These are phyloP conservation scores for Lepus townsendii DNA, from an alignment of 2,797 vertebrate species.

Conservation along the genomic window DNA sequence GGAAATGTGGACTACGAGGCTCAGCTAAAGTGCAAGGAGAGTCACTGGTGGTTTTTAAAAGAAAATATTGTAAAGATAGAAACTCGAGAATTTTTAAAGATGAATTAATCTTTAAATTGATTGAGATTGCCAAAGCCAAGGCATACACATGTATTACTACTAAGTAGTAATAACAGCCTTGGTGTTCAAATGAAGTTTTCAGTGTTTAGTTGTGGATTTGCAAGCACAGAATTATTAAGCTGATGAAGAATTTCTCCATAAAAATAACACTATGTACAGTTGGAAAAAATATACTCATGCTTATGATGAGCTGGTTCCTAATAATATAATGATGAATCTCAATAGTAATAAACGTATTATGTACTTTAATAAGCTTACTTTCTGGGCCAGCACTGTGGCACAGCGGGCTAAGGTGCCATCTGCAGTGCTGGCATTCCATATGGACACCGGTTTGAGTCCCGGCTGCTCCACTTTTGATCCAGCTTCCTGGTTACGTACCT, in stretches of 20 bases:
- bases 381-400: too few relatives aligned
- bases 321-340: conserved; percentile 31
- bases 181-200: conserved; percentile 35
- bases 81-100: conserved; percentile 50
- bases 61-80: neutral
- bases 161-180: conserved; percentile 38
- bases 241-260: conserved; percentile 59
- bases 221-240: conserved; percentile 41
- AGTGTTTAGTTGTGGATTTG: conserved; percentile 29
- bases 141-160: neutral
- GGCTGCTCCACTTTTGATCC: too few relatives aligned
- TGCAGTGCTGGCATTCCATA: too few relatives aligned
- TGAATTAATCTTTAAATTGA: neutral
- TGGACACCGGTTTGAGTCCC: too few relatives aligned
- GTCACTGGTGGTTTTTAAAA: neutral
- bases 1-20: neutral
- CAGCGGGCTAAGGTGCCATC: too few relatives aligned
- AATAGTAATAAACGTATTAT: conserved; percentile 37
- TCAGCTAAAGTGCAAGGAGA: conserved; percentile 20
- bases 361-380: neutral
- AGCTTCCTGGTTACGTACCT: too few relatives aligned
- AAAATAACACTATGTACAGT: conserved; percentile 54
- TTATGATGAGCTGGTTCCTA: conserved; percentile 44
- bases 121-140: conserved; percentile 8
- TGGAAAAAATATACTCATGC: conserved; percentile 18